These are phyloP conservation scores for Hippasteria phrygiana DNA, from an alignment of 53 echinoderm and acorn worm species.

Conservation along the genomic window DNA sequence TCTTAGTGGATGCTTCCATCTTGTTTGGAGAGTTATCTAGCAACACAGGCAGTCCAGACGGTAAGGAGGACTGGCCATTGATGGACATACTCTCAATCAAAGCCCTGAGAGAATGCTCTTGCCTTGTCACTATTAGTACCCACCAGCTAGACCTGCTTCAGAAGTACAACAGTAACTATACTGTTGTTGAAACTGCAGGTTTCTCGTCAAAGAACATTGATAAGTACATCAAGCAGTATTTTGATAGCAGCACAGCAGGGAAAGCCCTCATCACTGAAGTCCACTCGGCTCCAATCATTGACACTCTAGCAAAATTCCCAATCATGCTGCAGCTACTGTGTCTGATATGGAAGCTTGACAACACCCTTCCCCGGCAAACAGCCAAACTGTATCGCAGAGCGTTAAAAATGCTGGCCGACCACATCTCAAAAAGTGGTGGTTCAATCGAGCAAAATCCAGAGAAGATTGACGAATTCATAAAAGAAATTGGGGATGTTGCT, in stretches of 20 bases:
- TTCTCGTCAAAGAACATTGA: background rate
- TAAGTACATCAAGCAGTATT: background rate
- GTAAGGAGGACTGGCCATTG: background rate
- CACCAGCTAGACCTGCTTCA: background rate
- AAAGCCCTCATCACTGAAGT: background rate
- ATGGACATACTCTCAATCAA: constrained; percentile 12
- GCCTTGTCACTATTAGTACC: background rate
- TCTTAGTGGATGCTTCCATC: background rate
- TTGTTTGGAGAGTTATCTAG: background rate
- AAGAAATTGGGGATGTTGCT: background rate
- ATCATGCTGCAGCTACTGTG: constrained; percentile 1
- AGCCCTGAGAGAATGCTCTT: background rate
- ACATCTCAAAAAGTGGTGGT: background rate
- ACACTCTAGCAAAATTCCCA: background rate
- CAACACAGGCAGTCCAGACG: too few relatives aligned
- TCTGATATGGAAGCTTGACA: background rate
- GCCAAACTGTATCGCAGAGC: background rate
- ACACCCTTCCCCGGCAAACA: background rate
- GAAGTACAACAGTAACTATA: background rate
- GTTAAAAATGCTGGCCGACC: background rate
- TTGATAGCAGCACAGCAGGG: background rate
- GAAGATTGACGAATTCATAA: background rate
- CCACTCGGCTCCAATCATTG: background rate
- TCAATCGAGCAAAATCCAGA: background rate
- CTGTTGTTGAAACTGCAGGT: background rate